Percentiles rank a stretch among this genome's conserved stretches.
phyloP scores from a whole-genome alignment of 2,888 invertebrate species.

The Ellobium chinense region DNA sequence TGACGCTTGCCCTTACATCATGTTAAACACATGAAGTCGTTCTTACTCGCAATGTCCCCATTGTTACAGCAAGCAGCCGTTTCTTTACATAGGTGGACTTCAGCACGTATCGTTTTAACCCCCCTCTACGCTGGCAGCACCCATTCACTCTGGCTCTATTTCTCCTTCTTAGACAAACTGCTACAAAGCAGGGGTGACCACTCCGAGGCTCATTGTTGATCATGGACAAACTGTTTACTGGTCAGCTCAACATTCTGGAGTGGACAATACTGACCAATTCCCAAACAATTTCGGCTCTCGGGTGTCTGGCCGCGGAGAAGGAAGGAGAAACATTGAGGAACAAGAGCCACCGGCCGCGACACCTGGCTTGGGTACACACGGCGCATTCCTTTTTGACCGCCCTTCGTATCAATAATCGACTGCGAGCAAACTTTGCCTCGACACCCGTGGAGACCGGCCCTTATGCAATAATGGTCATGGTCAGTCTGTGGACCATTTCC shows the following conservation, averaged over 20 bases:
- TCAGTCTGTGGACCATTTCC: no score
- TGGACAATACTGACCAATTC: conserved; percentile 26
- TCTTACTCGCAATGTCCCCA: neutral
- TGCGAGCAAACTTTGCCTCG: neutral
- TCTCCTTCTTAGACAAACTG: conserved; percentile 4
- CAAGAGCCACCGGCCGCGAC: neutral
- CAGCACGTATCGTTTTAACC: neutral
- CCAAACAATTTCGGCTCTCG: neutral
- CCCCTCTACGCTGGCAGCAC: neutral
- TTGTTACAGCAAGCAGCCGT: neutral
- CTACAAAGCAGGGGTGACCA: conserved; percentile 17
- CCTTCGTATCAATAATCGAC: neutral
- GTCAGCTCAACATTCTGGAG: conserved; percentile 33
- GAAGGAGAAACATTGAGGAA: neutral
- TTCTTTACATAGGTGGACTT: neutral
- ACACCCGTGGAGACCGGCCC: neutral
- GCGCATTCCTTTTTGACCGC: neutral
- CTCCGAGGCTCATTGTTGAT: neutral
- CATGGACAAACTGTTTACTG: conserved; percentile 17
- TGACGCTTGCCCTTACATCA: no score
- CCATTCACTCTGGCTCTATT: neutral
- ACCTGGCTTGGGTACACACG: neutral
- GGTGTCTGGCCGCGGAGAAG: neutral
- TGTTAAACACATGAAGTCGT: no score
- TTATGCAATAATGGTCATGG: neutral